Evolutionary conservation across 1,140 invertebrate genomes (phyloP), one percentile per base, ranked within the genome.

Genomic region (Drosophila prosaltans): DNA sequence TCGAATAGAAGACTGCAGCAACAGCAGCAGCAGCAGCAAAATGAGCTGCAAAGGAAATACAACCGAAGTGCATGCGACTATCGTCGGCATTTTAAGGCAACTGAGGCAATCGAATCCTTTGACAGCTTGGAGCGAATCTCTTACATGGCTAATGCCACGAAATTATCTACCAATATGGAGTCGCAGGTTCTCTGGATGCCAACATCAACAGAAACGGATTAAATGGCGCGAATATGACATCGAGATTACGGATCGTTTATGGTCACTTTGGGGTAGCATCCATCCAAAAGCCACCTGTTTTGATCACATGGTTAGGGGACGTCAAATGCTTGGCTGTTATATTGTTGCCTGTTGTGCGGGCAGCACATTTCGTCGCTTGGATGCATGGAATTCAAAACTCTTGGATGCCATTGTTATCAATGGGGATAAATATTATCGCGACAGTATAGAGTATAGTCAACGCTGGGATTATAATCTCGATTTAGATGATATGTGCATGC

Each of bases 191-290:
- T 80, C 91, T 45, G 93, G 93, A 0, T 10, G 8, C 1, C 9
- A n/a, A 26, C 63, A 63, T 4, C 67, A 57, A 3, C 6, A 51
- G 16, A 10, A 72, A 89, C 3, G 72, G 79, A 60, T 3, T 60
- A 79, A 67, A 41, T 93, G 94, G 93, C 93, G 93, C 64, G 91
- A 93, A 55, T 95, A 93, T 93, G 93, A 94, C 71, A 93, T 94
- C 9, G 94, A 95, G 85, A 94, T 94, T 65, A 83, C 88, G 7
- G 93, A 93, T 1, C 93, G 94, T 78, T 83, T 95, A 9, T 94
- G 92, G 81, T 94, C 94, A 1, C 81, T 95, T 0, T 93, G 93
- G 92, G 94, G 94, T 5, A 92, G 92, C 2, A 62, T 94, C 10
- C 93, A 94, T 92, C 93, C 94, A 16, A 69, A 84, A 11, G 93